Evolutionary conservation across 2,888 invertebrate genomes (phyloP).

Genomic region (Cataglyphis rosenhaueri): DNA sequence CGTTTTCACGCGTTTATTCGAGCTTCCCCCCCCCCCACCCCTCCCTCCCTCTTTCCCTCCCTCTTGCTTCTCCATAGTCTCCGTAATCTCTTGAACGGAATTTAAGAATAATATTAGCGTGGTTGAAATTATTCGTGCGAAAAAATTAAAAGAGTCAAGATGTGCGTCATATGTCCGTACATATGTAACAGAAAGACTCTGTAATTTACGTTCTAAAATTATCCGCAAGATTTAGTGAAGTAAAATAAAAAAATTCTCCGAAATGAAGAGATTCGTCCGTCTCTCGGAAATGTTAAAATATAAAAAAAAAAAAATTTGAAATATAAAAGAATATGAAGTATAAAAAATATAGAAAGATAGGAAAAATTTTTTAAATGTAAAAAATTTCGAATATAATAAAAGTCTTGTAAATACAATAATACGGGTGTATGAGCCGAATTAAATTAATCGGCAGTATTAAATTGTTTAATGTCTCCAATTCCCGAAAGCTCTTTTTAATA

Average conservation of each 20-base stretch:
- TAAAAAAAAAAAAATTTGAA: no score
- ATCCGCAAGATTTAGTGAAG: no score
- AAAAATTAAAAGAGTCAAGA: not conserved
- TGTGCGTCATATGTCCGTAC: not conserved
- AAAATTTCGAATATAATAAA: no score
- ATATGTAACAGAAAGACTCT: not conserved
- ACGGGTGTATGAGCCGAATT: not conserved
- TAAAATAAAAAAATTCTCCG: not conserved
- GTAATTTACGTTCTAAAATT: not conserved
- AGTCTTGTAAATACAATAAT: not conserved
- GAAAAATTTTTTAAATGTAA: not conserved
- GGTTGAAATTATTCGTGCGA: not conserved
- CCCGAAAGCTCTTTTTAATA: not conserved
- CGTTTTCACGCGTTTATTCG: slow-evolving; percentile 34
- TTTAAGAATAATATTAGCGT: slow-evolving; percentile 5
- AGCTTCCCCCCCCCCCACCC: no score
- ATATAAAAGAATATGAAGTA: no score
- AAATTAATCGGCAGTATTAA: not conserved
- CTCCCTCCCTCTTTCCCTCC: not conserved
- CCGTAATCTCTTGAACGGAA: not conserved
- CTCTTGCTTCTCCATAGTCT: not conserved
- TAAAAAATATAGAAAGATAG: no score
- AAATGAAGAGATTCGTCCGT: not conserved
- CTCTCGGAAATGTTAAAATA: not conserved
- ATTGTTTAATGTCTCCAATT: not conserved